Evolutionary conservation across 2,888 invertebrate species (phyloP).

Genomic region (Stegophylla sp.): DNA sequence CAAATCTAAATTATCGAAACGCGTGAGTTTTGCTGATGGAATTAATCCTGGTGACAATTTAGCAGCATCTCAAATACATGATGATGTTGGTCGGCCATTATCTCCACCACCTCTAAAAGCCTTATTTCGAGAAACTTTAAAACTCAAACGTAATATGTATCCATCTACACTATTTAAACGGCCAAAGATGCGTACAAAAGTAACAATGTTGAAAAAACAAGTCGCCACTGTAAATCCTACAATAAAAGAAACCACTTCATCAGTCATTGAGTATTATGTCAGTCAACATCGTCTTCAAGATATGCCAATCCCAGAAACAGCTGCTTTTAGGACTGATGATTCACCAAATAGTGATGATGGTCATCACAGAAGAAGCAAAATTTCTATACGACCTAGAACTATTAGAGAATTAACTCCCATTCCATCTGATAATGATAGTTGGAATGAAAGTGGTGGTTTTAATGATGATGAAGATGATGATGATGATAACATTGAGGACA

Average conservation of each 20-base stretch:
- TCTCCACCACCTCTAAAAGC: conserved; percentile 41
- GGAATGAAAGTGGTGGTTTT: background rate
- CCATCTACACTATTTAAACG: conserved; percentile 38
- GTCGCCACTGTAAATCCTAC: conserved; percentile 11
- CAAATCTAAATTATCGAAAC: background rate
- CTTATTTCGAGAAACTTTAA: conserved; percentile 38
- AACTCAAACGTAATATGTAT: conserved; percentile 20
- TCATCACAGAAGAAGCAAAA: background rate
- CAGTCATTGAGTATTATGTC: conserved; percentile 23
- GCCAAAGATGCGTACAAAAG: conserved; percentile 1
- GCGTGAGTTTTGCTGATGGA: conserved; percentile 50
- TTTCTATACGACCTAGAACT: background rate
- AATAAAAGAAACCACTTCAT: background rate
- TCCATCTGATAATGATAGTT: conserved; percentile 32
- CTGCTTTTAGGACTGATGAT: background rate
- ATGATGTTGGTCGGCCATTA: background rate
- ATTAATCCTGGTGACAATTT: conserved; percentile 24
- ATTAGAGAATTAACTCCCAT: conserved; percentile 40
- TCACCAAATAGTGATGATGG: background rate
- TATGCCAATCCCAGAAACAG: background rate
- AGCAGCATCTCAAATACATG: conserved; percentile 7
- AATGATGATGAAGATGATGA: background rate
- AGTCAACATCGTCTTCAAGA: background rate
- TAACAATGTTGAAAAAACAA: conserved; percentile 21
- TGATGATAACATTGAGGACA: background rate